A percentile compares a stretch with the other conserved stretches of the same genome.
These are phyloP conservation scores for Ips typographus DNA, from an alignment of 1,140 invertebrate genomes.

Conservation along the genomic window DNA sequence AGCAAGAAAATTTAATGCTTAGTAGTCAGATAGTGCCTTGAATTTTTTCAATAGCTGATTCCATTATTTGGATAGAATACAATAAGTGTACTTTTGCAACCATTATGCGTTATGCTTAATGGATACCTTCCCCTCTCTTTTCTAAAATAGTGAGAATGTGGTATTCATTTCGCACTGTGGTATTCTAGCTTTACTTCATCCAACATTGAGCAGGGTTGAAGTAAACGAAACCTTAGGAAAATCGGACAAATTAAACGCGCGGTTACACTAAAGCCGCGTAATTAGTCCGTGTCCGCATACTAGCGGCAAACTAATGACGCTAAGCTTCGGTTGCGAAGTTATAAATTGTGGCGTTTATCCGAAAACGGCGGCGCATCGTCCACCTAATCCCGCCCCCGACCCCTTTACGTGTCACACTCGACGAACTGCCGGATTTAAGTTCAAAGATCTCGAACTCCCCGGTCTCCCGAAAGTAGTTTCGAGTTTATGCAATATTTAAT, in stretches of 20 bases:
- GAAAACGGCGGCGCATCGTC: constrained; percentile 28
- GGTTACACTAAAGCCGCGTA: constrained; percentile 21
- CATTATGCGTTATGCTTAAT: no score
- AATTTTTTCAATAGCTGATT: no score
- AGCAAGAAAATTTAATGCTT: no score
- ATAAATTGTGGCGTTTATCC: constrained; percentile 31
- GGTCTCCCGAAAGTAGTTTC: constrained; percentile 32
- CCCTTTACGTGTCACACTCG: constrained; percentile 28
- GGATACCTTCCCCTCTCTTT: no score
- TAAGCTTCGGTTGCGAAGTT: constrained; percentile 33
- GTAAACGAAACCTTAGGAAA: no score
- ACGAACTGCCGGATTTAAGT: constrained; percentile 36
- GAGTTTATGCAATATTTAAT: constrained; percentile 42
- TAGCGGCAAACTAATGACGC: constrained; percentile 19
- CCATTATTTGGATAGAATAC: no score
- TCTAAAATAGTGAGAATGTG: no score
- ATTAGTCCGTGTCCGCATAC: constrained; percentile 18
- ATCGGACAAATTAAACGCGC: constrained; percentile 1
- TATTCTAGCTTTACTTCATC: no score
- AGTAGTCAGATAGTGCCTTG: no score
- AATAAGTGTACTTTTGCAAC: no score
- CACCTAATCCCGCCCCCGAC: constrained; percentile 18
- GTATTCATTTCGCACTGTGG: no score
- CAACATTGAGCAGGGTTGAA: no score
- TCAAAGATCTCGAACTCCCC: constrained; percentile 33